These are phyloP conservation scores for Electrona antarctica DNA, from an alignment of 2,113 vertebrate genomes.

Conservation along the genomic window DNA sequence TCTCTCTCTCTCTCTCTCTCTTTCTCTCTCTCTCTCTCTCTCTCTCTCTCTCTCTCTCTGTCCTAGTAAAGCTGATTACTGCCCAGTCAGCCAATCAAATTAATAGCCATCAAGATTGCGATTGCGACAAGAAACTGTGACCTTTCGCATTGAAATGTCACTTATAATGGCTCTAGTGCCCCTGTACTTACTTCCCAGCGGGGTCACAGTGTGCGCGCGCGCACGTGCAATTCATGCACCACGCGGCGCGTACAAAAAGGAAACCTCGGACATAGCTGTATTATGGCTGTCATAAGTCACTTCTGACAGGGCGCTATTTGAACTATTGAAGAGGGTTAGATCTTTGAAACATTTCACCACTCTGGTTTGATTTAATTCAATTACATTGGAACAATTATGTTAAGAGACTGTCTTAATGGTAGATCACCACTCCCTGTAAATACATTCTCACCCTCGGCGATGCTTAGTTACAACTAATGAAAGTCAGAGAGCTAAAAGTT, in stretches of 20 bases:
- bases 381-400: slow-evolving; percentile 33
- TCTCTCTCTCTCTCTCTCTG: slow-evolving; percentile 34
- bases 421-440: slow-evolving; percentile 36
- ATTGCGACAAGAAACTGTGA: slow-evolving; percentile 61
- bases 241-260: slow-evolving; percentile 17
- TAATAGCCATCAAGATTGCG: slow-evolving; percentile 55
- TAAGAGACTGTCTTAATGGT: slow-evolving; percentile 24
- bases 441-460: slow-evolving; percentile 28
- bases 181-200: slow-evolving; percentile 55
- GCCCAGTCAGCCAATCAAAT: slow-evolving; percentile 74
- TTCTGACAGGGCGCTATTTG: slow-evolving; percentile 37
- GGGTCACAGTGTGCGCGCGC: slow-evolving; percentile 19
- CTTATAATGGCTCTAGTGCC: slow-evolving; percentile 69
- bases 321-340: slow-evolving; percentile 21
- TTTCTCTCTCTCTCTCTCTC: not conserved
- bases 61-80: slow-evolving; percentile 57
- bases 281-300: slow-evolving; percentile 49
- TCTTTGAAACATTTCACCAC: slow-evolving; percentile 25
- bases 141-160: slow-evolving; percentile 73
- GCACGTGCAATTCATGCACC: slow-evolving; percentile 22
- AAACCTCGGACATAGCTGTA: slow-evolving; percentile 37
- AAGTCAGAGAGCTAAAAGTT: slow-evolving; percentile 15
- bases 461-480: slow-evolving; percentile 9
- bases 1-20: slow-evolving; percentile 25
- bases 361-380: slow-evolving; percentile 35